phyloP scores from a whole-genome alignment of 2,797 vertebrate genomes.

The Hippopotamyrus pictus region DNA sequence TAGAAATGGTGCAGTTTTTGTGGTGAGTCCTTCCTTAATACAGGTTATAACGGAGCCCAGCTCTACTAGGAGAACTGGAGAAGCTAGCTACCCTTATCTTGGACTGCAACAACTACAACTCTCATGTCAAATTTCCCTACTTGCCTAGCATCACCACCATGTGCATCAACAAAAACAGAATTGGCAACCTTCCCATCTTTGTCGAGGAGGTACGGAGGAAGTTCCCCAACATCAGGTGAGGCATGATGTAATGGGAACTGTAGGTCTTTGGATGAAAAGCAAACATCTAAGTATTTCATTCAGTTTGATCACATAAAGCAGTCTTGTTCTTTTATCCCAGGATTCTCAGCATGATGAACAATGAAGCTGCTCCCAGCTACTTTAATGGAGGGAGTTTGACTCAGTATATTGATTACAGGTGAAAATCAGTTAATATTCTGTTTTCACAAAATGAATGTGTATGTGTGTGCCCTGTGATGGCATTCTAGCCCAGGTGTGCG shows the following conservation, averaged over 20 bases:
- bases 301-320: background rate
- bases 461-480: background rate
- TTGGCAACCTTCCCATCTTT: slow-evolving; percentile 64
- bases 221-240: slow-evolving; percentile 64
- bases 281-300: background rate
- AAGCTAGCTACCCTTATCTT: slow-evolving; percentile 64
- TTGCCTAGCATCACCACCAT: slow-evolving; percentile 59
- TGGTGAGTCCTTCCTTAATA: slow-evolving; percentile 47
- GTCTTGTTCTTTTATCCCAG: slow-evolving; percentile 34
- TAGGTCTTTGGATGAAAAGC: background rate
- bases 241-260: background rate
- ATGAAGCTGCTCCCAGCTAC: slow-evolving; percentile 67
- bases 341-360: slow-evolving; percentile 72
- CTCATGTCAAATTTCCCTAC: slow-evolving; percentile 67
- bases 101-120: slow-evolving; percentile 65
- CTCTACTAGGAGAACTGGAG: slow-evolving; percentile 58
- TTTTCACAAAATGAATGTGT: background rate
- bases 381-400: slow-evolving; percentile 68
- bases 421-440: slow-evolving; percentile 21
- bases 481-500: background rate
- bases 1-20: background rate
- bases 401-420: slow-evolving; percentile 68
- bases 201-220: slow-evolving; percentile 60
- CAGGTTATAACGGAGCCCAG: slow-evolving; percentile 57
- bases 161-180: slow-evolving; percentile 70